phyloP scores from a whole-genome alignment of 2,113 vertebrate genomes.

The Vireo altiloquus region DNA sequence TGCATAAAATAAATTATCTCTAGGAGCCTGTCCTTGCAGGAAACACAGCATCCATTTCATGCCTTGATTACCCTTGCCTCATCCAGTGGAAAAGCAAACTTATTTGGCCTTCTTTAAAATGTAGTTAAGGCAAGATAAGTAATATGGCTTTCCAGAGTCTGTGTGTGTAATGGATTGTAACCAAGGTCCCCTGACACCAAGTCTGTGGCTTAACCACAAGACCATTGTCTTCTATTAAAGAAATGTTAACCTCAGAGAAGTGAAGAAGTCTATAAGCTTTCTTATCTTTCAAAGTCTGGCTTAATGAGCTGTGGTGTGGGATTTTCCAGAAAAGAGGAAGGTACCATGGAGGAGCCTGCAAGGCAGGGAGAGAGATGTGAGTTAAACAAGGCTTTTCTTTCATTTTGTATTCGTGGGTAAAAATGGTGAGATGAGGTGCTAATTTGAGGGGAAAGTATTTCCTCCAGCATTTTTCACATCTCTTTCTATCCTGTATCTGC shows the following conservation, averaged over 20 bases:
- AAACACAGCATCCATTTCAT: not conserved
- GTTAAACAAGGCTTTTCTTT: not conserved
- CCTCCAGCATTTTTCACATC: not conserved
- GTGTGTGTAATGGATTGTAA: slow-evolving; percentile 43
- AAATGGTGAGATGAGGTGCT: not conserved
- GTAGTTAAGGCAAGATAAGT: not conserved
- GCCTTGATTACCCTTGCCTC: not conserved
- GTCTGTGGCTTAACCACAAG: slow-evolving; percentile 63
- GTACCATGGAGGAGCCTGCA: not conserved
- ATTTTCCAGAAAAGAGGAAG: not conserved
- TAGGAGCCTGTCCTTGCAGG: not conserved
- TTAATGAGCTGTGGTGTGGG: slow-evolving; percentile 41
- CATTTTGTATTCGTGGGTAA: not conserved
- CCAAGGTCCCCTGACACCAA: slow-evolving; percentile 20
- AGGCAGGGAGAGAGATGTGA: not conserved
- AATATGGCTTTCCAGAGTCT: not conserved
- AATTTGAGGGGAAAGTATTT: not conserved
- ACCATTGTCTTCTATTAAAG: slow-evolving; percentile 6
- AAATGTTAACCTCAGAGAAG: slow-evolving; percentile 30
- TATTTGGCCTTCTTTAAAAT: not conserved
- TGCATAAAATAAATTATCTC: not conserved
- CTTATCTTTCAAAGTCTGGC: slow-evolving; percentile 11
- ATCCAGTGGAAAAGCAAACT: not conserved
- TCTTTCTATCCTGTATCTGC: not conserved
- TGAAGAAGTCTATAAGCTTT: not conserved